These are phyloP conservation scores for Carterocephalus palaemon DNA, from an alignment of 2,888 invertebrate genomes.

Conservation along the genomic window DNA sequence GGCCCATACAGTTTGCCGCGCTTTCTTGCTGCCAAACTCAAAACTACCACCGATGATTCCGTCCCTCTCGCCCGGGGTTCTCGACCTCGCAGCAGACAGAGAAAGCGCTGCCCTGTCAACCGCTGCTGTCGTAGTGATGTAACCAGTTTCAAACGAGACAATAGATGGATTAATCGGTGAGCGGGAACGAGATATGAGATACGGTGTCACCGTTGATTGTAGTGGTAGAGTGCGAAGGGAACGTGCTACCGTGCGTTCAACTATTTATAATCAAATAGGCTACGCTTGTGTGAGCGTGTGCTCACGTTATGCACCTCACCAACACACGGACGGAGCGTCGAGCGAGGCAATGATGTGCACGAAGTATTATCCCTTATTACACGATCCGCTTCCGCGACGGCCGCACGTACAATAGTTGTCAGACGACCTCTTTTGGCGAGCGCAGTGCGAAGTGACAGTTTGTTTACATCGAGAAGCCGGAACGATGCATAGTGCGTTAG, in stretches of 20 bases:
- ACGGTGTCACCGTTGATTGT: constrained; percentile 65
- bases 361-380: constrained; percentile 77
- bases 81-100: constrained; percentile 44
- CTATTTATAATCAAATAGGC: constrained; percentile 76
- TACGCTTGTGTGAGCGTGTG: constrained; percentile 60
- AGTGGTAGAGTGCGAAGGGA: constrained; percentile 74
- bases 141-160: constrained; percentile 60
- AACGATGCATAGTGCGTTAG: constrained; percentile 70
- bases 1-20: constrained; percentile 71
- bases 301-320: constrained; percentile 71
- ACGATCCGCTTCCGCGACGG: constrained; percentile 69
- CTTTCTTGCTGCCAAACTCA: constrained; percentile 58
- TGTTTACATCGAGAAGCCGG: constrained; percentile 67
- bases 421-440: constrained; percentile 62
- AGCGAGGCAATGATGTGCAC: constrained; percentile 76
- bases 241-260: constrained; percentile 78
- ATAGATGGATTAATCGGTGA: constrained; percentile 32
- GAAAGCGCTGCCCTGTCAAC: constrained; percentile 48
- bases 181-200: constrained; percentile 50
- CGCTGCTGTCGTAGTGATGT: constrained; percentile 64
- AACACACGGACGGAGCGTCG: constrained; percentile 50
- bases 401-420: constrained; percentile 71
- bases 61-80: constrained; percentile 47
- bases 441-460: constrained; percentile 62
- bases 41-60: constrained; percentile 44